A percentile compares a stretch with the other conserved stretches of the same genome.
Evolutionary conservation across 1,140 invertebrate genomes (phyloP).

Genomic region (Drosophila arawakana): DNA sequence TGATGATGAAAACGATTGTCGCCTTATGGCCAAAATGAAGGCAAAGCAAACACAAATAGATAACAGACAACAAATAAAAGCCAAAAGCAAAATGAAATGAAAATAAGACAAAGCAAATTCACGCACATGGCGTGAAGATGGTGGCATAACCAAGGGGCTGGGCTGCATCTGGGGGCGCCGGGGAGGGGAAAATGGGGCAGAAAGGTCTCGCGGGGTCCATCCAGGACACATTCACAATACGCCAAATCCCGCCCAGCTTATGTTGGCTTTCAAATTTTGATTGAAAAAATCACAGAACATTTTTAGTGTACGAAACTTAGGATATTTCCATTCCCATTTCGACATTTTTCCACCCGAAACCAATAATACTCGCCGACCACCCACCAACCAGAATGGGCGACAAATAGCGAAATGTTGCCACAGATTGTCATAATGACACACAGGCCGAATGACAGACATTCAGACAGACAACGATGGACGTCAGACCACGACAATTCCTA

Average conservation of each 20-base stretch:
- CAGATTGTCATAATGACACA: conserved; percentile 64
- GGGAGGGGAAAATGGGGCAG: neutral
- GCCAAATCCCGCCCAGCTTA: conserved; percentile 76
- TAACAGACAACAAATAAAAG: conserved; percentile 79
- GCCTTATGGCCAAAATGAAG: conserved; percentile 69
- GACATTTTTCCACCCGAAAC: neutral
- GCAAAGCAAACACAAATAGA: conserved; percentile 78
- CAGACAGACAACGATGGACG: neutral
- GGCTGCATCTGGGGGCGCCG: no score
- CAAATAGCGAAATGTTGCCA: conserved; percentile 75
- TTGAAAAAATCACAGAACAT: conserved; percentile 75
- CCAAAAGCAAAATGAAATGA: conserved; percentile 68
- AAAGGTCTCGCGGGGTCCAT: conserved; percentile 55
- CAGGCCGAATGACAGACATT: conserved; percentile 5
- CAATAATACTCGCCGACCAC: neutral
- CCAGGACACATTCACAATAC: conserved; percentile 52
- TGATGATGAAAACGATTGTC: conserved; percentile 71
- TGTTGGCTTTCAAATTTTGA: conserved; percentile 82
- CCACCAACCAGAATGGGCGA: conserved; percentile 47
- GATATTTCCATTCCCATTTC: conserved; percentile 14
- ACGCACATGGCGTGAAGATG: conserved; percentile 39
- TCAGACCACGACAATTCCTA: conserved; percentile 49
- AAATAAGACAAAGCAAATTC: conserved; percentile 80
- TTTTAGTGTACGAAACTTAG: conserved; percentile 42
- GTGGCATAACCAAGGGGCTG: neutral